These are phyloP conservation scores for Peromyscus polionotus DNA, from an alignment of 2,113 vertebrate species.

Conservation along the genomic window DNA sequence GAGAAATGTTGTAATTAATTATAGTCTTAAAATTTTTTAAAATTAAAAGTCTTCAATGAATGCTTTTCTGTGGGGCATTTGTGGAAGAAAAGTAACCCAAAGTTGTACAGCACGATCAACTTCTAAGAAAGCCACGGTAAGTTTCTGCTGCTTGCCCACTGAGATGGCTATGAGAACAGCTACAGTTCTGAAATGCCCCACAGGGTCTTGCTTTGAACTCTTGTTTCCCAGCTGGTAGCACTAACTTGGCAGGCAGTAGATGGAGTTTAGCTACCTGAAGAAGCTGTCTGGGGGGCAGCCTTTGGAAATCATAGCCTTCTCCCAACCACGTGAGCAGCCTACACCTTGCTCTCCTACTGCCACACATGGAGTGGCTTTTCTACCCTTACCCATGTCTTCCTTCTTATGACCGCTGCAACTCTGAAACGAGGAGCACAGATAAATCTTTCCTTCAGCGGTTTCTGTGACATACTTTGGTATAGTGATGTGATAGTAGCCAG, in stretches of 20 bases:
- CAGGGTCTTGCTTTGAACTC: not conserved
- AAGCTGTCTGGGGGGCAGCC: not conserved
- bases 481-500: not conserved
- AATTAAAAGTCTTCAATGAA: not conserved
- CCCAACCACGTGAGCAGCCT: not conserved
- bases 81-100: not conserved
- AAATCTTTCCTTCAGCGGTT: not conserved
- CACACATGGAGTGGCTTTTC: not conserved
- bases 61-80: not conserved
- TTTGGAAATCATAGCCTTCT: not conserved
- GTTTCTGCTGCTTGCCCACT: too few species aligned
- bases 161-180: not conserved
- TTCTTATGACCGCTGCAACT: not conserved
- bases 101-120: not conserved
- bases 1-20: not conserved
- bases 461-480: not conserved
- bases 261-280: not conserved
- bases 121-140: not conserved
- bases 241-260: too few species aligned
- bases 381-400: not conserved
- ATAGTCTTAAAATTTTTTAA: not conserved
- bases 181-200: not conserved
- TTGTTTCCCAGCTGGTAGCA: too few species aligned
- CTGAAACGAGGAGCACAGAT: not conserved
- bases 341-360: not conserved